These are phyloP conservation scores for Drosophila kepulauana DNA, from an alignment of 1,140 invertebrate genomes.

Conservation along the genomic window DNA sequence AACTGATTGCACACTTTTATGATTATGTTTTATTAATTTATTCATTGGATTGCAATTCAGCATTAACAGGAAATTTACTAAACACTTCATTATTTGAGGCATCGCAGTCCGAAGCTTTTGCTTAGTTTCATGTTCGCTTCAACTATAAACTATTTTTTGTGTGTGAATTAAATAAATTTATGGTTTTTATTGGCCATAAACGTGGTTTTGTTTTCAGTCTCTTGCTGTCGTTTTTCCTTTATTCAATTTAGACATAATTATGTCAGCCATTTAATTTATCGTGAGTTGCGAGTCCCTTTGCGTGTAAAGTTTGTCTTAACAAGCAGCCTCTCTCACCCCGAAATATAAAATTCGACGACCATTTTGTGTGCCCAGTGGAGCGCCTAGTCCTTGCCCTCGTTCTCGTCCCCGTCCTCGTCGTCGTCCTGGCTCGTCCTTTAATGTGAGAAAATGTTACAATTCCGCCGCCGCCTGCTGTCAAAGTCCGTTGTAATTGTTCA, in stretches of 20 bases:
- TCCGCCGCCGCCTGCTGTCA: slow-evolving; percentile 45
- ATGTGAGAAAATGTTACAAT: slow-evolving; percentile 83
- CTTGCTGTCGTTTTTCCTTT: slow-evolving; percentile 36
- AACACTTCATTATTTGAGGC: neutral
- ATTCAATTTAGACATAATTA: slow-evolving; percentile 81
- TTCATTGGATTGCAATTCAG: neutral
- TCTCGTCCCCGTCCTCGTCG: slow-evolving; percentile 1
- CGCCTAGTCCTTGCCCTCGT: slow-evolving; percentile 37
- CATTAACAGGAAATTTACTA: neutral
- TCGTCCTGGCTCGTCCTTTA: slow-evolving; percentile 52
- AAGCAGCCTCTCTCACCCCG: slow-evolving; percentile 55
- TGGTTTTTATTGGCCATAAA: slow-evolving; percentile 28
- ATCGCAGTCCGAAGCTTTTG: neutral
- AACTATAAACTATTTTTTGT: neutral
- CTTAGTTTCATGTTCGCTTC: neutral
- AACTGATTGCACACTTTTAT: neutral
- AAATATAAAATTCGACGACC: slow-evolving; percentile 30
- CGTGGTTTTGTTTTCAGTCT: neutral
- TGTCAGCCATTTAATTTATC: slow-evolving; percentile 81
- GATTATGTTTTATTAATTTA: too few relatives aligned
- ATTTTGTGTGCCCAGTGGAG: slow-evolving; percentile 72
- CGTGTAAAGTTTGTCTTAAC: slow-evolving; percentile 67
- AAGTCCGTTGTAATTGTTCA: slow-evolving; percentile 71
- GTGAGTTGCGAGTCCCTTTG: slow-evolving; percentile 36
- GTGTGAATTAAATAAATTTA: neutral